Base-by-base conservation (phyloP, 2,888 invertebrate genomes). In the Drosophila pseudotalamancana region DNA sequence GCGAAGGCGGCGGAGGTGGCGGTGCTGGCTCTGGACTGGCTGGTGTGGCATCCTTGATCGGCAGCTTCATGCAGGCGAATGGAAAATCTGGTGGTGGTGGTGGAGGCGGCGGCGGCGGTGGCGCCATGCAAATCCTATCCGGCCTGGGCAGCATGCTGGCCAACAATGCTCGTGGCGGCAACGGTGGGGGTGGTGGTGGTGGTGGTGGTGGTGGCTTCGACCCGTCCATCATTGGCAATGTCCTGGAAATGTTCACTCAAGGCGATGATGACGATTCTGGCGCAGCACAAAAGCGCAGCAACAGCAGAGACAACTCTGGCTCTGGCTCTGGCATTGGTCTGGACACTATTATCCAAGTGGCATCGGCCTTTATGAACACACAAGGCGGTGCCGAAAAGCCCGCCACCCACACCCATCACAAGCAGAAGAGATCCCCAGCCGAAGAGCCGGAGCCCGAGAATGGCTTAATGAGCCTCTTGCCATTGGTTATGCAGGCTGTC, bases 1-100 rank as follows among this genome's bases (percentile, higher is more conserved):
- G 90, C 3, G 92, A 91, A 8, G 89, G 70, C 19, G 88, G 40
- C 0, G 82, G 70, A 6, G 89, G 74, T 3, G 88, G 87, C 6
- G 84, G 84, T 1, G 93, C 93, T 1, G 77, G 76, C 19, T 77
- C 88, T 23, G 90, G 90, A 6, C 59, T 91, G 19, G 90, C 94
- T 50, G 93, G 93, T 0, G 91, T 96, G 0, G 95, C 95, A 1
- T 94, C 93, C 6, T 91, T 96, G 42, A 92, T 96, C 8, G 94
- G 94, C 1, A 93, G 92, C 25, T 92, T 96, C 43, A 93, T 96
- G 93, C 95, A 95, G 76, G 93, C 94, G 0, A 95, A 94, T 51
- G 65, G 83, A 32, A 83, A 83, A 83, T 89, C 55, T 21, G 79
- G 79, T 4, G 89, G 59, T 19, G 80, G 81, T 1, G 79, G 73